Base-by-base conservation (phyloP, 2,888 invertebrate species). In the Leptinotarsa peninsularis region DNA sequence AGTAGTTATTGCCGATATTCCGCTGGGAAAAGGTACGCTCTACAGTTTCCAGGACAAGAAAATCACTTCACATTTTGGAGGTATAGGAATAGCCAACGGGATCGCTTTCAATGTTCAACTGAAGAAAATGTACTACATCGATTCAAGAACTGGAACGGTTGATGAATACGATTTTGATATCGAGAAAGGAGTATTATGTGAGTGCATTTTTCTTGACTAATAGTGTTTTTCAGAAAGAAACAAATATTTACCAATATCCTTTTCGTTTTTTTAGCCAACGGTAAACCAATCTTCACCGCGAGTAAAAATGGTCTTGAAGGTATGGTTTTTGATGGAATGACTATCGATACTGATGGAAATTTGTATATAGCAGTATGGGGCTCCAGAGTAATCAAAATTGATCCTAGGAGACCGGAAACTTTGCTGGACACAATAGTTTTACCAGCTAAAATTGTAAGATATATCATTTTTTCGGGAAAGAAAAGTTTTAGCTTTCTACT, bases 341-440 rank as follows among this genome's bases (percentile, higher is more conserved):
- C 94, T 78, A 94, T 94, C 72, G 96, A 96, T 88, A 90, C 91
- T 0, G 92, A 94, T 78, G 95, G 93, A 7, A 93, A 94, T 86
- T 89, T 95, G 13, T 95, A 95, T 93, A 91, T 95, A 66, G 94
- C 94, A 71, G 93, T 93, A 83, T 95, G 93, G 80, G 94, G 92
- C 0, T 90, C 91, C 18, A 91, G 91, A 85, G 90, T 93, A 54
- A 82, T 87, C 23, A 84, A 91, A 85, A 89, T 93, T 50, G 90
- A 93, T 83, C 92, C 93, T 0, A 85, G 85, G 15, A 87, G 88
- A 76, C 84, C 67, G 89, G 93, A 67, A 77, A 89, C 90, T 79
- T 86, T 94, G 0, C 88, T 94, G 7, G 89, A 91, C 77, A 90
- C 90, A 78, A 87, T 95, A 7, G 86, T 90, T 10, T 89, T 94